Evolutionary conservation across 2,888 invertebrate species (phyloP).

Genomic region (Eupithecia subfuscata): DNA sequence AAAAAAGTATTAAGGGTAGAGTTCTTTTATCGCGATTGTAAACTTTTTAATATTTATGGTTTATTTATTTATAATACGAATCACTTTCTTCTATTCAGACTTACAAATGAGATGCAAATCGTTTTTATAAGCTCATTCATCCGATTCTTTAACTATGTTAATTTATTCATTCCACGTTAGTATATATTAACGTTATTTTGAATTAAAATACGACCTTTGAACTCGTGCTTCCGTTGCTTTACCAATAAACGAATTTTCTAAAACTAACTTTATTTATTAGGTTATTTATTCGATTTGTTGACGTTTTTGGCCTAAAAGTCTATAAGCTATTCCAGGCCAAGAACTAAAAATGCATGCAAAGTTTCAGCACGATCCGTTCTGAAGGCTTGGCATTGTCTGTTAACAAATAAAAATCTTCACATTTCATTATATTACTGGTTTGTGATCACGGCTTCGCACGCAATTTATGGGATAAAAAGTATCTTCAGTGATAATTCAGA

Average conservation of each 20-base stretch:
- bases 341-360: not conserved
- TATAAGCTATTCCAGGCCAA: not conserved
- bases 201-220: conserved; percentile 22
- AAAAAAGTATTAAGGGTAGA: conserved; percentile 31
- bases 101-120: conserved; percentile 47
- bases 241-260: not conserved
- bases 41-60: conserved; percentile 40
- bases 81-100: conserved; percentile 52
- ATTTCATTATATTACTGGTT: not conserved
- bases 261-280: not conserved
- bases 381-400: not conserved
- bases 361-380: not conserved
- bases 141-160: conserved; percentile 10
- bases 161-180: conserved; percentile 27
- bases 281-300: not conserved
- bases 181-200: conserved; percentile 9
- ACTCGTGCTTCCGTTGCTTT: conserved; percentile 18
- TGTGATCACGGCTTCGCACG: too few species aligned
- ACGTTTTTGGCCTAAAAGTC: too few species aligned
- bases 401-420: too few species aligned
- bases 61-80: conserved; percentile 46
- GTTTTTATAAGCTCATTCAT: conserved; percentile 36
- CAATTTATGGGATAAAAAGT: too few species aligned
- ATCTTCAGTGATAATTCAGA: too few species aligned
- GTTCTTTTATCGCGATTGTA: conserved; percentile 28